Evolutionary conservation across 1,140 invertebrate genomes (phyloP).

Genomic region (Druon quercuslanigerum): DNA sequence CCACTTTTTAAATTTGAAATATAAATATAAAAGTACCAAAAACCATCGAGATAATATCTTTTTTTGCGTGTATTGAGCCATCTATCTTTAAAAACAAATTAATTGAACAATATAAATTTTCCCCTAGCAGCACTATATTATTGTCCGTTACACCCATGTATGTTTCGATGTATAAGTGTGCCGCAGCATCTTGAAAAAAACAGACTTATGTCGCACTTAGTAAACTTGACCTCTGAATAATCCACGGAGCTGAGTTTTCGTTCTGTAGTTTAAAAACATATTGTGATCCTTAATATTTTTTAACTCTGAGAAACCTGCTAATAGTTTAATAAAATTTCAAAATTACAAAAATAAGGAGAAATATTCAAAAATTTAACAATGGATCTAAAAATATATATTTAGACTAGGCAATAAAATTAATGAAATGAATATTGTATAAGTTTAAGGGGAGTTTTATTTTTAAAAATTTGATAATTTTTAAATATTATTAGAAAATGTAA

Average conservation of each 20-base stretch:
- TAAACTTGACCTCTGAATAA: not conserved
- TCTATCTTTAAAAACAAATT: constrained; percentile 7
- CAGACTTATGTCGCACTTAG: constrained; percentile 2
- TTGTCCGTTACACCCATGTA: constrained; percentile 8
- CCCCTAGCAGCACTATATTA: constrained; percentile 26
- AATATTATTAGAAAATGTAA: not conserved
- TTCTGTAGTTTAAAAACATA: not conserved
- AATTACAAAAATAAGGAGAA: too few species aligned
- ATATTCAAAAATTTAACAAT: too few species aligned
- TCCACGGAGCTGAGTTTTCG: constrained; percentile 13
- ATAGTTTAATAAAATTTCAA: too few species aligned
- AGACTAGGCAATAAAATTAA: too few species aligned
- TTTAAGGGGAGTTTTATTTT: too few species aligned
- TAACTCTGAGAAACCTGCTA: too few species aligned
- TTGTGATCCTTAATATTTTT: too few species aligned
- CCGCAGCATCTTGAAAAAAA: constrained; percentile 24
- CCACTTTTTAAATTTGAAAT: not conserved
- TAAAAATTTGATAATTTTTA: too few species aligned
- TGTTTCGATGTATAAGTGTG: constrained; percentile 21
- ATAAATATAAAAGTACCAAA: not conserved
- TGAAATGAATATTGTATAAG: too few species aligned
- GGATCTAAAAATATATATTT: too few species aligned
- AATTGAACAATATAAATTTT: constrained; percentile 1
- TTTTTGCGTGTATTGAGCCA: not conserved
- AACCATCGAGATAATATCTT: not conserved